These are phyloP conservation scores for Berghia stephanieae DNA, from an alignment of 1,140 invertebrate genomes.

Conservation along the genomic window DNA sequence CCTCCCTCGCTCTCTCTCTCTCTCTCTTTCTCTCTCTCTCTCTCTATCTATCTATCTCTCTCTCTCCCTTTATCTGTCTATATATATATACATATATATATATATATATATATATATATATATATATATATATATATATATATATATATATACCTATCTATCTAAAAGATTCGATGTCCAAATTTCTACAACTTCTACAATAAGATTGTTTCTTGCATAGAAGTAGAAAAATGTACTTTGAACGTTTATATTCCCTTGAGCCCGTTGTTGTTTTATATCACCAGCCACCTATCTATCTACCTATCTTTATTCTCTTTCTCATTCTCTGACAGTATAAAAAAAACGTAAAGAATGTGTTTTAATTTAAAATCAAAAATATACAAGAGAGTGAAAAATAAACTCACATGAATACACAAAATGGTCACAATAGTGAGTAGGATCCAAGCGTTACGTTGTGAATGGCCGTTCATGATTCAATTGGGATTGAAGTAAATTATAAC, in stretches of 20 bases:
- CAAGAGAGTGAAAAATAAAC: too few species aligned
- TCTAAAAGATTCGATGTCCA: neutral
- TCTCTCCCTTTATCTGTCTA: too few species aligned
- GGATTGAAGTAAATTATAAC: too few species aligned
- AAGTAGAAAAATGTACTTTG: neutral
- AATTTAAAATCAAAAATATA: too few species aligned
- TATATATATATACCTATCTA: neutral
- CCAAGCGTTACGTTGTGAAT: too few species aligned
- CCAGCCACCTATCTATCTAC: neutral
- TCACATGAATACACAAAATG: too few species aligned
- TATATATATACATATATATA: neutral
- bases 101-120: neutral
- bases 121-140: neutral
- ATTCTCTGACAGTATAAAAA: conserved; percentile 14
- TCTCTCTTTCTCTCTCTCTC: too few species aligned
- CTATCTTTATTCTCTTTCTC: conserved; percentile 2
- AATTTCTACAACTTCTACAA: neutral
- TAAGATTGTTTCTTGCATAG: neutral
- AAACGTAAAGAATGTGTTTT: too few species aligned
- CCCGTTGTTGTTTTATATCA: neutral
- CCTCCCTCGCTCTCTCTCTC: too few species aligned
- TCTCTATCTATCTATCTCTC: too few species aligned
- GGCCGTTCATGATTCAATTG: too few species aligned
- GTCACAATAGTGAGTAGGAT: too few species aligned
- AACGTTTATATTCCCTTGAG: neutral